These are phyloP conservation scores for Brachyistius frenatus DNA, from an alignment of 2,113 vertebrate genomes.

Conservation along the genomic window DNA sequence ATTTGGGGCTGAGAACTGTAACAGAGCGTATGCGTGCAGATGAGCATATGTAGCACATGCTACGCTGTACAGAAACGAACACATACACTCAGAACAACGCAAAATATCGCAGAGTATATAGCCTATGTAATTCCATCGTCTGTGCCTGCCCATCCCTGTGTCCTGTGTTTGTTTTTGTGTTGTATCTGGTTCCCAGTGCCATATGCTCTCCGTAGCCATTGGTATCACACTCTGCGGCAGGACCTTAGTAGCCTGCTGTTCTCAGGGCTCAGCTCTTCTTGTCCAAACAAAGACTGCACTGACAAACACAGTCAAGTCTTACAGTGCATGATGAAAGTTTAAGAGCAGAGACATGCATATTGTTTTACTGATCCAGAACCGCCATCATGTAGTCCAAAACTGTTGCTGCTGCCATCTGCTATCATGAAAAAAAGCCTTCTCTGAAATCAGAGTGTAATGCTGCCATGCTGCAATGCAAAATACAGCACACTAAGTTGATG, in stretches of 20 bases:
- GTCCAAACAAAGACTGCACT: constrained; percentile 69
- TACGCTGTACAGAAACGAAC: neutral
- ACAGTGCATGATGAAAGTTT: constrained; percentile 59
- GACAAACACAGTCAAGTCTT: constrained; percentile 56
- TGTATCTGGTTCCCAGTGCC: constrained; percentile 74
- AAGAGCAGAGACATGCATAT: constrained; percentile 46
- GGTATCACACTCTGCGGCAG: constrained; percentile 62
- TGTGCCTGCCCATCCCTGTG: constrained; percentile 57
- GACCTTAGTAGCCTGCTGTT: constrained; percentile 75
- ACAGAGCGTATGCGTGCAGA: neutral
- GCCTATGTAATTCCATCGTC: constrained; percentile 67
- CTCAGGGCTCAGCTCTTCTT: constrained; percentile 63
- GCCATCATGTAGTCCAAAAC: constrained; percentile 17
- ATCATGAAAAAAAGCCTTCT: neutral
- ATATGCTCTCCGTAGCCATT: constrained; percentile 66
- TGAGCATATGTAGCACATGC: neutral
- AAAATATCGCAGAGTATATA: constrained; percentile 10
- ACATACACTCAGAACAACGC: constrained; percentile 6
- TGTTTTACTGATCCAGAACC: constrained; percentile 51
- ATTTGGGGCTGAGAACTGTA: constrained; percentile 7
- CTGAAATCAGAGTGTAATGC: constrained; percentile 8
- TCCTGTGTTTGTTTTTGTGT: constrained; percentile 73
- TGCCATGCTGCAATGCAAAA: neutral
- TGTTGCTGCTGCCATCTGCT: neutral
- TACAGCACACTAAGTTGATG: neutral